Base-by-base conservation (phyloP, 2,888 invertebrate genomes). In the Xanthostigma xanthostigma region DNA sequence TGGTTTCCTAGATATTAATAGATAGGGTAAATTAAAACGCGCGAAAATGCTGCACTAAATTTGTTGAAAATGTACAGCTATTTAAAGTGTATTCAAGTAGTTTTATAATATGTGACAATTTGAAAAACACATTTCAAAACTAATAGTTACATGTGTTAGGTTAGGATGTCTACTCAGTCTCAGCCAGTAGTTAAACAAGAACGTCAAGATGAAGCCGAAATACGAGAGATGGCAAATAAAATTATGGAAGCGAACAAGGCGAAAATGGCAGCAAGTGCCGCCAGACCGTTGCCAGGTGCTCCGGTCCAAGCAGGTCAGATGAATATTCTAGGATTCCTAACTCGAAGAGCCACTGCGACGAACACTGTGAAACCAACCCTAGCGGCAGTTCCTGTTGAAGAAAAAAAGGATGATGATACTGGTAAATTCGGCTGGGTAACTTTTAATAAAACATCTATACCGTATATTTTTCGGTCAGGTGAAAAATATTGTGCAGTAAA, bases 401-500 rank as follows among this genome's bases (percentile, higher is more conserved):
- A 67, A 45, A 67, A 68, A n/a, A 69, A 69, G 2, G 87, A 87
- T 61, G 86, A 86, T 58, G 81, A 84, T 54, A 85, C 85, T 58
- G 84, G 86, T 39, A 79, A 86, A 60, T 95, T 94, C 65, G 92
- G 92, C 46, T 95, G 94, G 94, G 83, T 84, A 51, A 82, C 82
- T 58, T 78, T 94, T 45, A 91, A 89, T 52, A 85, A 85, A 60
- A 79, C 79, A 57, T 81, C 83, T 65, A 86, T 95, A 62, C 95
- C 95, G 1, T 93, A 86, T 65, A 87, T 95, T 55, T 81, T 84
- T 61, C 76, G 95, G 14, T 78, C 81, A 46, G 76, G 80, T 13
- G 89, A 89, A 63, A 85, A 85, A 64, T 94, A 88, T 65, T 89
- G 91, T 62, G 87, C 93, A n/a, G 93, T 95, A 46, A 77, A 92